Evolutionary conservation across 2,888 invertebrate genomes (phyloP).

Genomic region (Formica aserva): DNA sequence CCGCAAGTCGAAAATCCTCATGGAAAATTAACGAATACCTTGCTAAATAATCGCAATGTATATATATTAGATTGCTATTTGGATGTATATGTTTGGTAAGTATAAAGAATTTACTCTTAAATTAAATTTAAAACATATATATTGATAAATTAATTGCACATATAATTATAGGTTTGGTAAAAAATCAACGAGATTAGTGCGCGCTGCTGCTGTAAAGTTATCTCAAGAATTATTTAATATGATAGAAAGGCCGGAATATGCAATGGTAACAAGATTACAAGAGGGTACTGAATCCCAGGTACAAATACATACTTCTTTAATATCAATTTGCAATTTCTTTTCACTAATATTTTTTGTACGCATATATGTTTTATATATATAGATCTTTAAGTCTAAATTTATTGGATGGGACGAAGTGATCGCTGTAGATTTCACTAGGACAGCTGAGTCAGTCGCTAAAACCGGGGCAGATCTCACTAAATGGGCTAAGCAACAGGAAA

Average conservation of each 20-base stretch:
- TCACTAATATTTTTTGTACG: neutral
- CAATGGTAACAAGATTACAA: slow-evolving; percentile 95
- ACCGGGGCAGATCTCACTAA: slow-evolving; percentile 98
- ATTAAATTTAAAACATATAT: neutral
- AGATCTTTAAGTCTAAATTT: slow-evolving; percentile 99
- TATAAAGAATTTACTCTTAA: slow-evolving; percentile 44
- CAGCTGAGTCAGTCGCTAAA: slow-evolving; percentile 98
- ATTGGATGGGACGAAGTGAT: slow-evolving; percentile 99
- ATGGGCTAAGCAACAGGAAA: slow-evolving; percentile 96
- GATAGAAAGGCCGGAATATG: slow-evolving; percentile 95
- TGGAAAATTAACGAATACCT: slow-evolving; percentile 91
- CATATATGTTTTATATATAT: slow-evolving; percentile 33
- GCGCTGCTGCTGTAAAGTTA: slow-evolving; percentile 98
- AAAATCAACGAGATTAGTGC: slow-evolving; percentile 97
- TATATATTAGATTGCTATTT: slow-evolving; percentile 98
- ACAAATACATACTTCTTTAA: slow-evolving; percentile 45
- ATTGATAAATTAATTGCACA: neutral
- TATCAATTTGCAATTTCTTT: neutral
- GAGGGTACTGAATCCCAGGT: slow-evolving; percentile 96
- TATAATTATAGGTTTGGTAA: slow-evolving; percentile 94
- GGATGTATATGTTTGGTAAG: slow-evolving; percentile 97
- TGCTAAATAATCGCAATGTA: slow-evolving; percentile 96
- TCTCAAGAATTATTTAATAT: slow-evolving; percentile 98
- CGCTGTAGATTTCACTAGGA: slow-evolving; percentile 99
- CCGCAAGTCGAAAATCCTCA: slow-evolving; percentile 95